phyloP scores from a whole-genome alignment of 2,888 invertebrate species.

The Polydrusus cervinus region DNA sequence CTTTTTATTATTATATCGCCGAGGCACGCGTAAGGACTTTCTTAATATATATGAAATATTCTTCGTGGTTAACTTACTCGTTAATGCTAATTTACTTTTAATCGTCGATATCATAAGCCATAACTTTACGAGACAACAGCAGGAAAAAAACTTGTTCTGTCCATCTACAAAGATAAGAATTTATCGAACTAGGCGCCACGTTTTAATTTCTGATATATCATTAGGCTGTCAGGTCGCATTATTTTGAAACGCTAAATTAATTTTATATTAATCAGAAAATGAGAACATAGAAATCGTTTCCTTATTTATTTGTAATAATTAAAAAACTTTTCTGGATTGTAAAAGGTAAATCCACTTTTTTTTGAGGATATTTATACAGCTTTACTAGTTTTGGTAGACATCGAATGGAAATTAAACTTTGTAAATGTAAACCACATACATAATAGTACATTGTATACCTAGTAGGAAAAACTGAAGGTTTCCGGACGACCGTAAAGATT shows the following conservation, averaged over 20 bases:
- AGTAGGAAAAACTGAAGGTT: too few species aligned
- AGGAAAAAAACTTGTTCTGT: conserved; percentile 30
- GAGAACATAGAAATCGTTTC: conserved; percentile 3
- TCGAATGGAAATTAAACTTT: too few species aligned
- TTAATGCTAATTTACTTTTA: too few species aligned
- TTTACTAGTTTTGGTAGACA: too few species aligned
- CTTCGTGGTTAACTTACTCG: too few species aligned
- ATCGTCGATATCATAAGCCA: not conserved
- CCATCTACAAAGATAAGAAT: conserved; percentile 29
- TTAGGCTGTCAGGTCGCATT: conserved; percentile 31
- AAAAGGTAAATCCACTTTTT: not conserved
- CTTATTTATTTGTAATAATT: not conserved
- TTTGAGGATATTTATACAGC: too few species aligned
- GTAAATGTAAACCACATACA: too few species aligned
- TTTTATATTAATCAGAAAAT: conserved; percentile 29
- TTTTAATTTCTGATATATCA: conserved; percentile 39
- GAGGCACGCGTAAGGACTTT: too few species aligned
- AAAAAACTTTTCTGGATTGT: not conserved
- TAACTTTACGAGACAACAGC: not conserved
- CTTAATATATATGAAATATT: too few species aligned
- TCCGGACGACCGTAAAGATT: too few species aligned
- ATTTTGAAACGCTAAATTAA: conserved; percentile 42
- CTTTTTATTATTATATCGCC: too few species aligned
- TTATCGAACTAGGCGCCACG: conserved; percentile 42
- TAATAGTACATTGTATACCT: too few species aligned